Base-by-base conservation (phyloP, 2,888 invertebrate genomes). In the Hydrotaea cyrtoneurina region DNA sequence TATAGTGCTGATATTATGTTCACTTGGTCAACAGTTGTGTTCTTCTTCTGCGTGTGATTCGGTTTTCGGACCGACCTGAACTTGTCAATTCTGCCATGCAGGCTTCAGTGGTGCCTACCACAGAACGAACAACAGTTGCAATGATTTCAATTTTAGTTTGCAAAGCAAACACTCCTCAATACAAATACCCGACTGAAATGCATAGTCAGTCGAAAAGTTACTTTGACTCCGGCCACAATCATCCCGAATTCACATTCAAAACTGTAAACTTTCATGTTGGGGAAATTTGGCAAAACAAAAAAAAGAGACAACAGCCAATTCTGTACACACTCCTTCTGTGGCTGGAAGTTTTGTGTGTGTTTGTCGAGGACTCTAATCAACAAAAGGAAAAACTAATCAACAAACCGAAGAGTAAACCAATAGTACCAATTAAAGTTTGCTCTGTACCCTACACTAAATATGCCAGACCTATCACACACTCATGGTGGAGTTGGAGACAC, bases 181-280 rank as follows among this genome's bases (percentile, higher is more conserved):
- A 55, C 55, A 21, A 55, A 55, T 21, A 55, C 19, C n/a, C 3
- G 21, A 55, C 21, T 17, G 17, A 55, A 55, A 21, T 84, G 86
- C 73, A 82, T 76, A 84, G 83, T 84, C 77, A 86, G 55, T 55
- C 19, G 55, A 55, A 21, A 55, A 55, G 55, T 55, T 19, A 11
- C 19, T 7, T 55, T 17, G 17, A 8, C 7, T 3, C 10, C 19
- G 21, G 21, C 19, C 7, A 55, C 19, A 53, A 10, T 10, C 39
- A 39, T 39, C 39, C 39, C 39, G 39, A 39, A 39, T 39, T 39
- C 39, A 39, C 39, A 50, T n/a, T n/a, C 50, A 50, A 15, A 50
- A n/a, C 50, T n/a, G 50, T n/a, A n/a, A 50, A 50, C 50, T 43
- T 43, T 11, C 15, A 43, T 10, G 43, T 43, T 31, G 31, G 2